These are phyloP conservation scores for Psettodes erumei DNA, from an alignment of 2,113 vertebrate genomes.

Conservation along the genomic window DNA sequence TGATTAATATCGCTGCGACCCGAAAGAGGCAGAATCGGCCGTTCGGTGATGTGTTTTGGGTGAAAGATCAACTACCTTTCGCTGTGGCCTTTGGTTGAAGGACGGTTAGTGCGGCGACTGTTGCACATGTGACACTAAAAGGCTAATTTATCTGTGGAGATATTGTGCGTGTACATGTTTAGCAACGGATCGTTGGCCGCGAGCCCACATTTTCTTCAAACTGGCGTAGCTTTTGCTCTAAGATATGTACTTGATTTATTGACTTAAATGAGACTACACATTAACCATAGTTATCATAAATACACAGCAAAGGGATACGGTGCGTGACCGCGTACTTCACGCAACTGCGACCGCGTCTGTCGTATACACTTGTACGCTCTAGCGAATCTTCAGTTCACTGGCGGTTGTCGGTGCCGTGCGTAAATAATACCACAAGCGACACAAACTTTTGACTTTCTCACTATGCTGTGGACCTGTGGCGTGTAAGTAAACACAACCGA, in stretches of 20 bases:
- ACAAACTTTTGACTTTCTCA: not conserved
- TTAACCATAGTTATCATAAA: not conserved
- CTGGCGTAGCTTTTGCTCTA: not conserved
- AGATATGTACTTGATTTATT: not conserved
- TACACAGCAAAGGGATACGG: not conserved
- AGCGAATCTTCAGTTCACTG: slow-evolving; percentile 1
- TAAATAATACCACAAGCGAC: slow-evolving; percentile 4
- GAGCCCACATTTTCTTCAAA: too few relatives aligned
- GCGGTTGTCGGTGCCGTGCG: not conserved
- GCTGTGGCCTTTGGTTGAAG: not conserved
- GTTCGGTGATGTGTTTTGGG: not conserved
- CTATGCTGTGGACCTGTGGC: not conserved
- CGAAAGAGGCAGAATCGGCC: not conserved
- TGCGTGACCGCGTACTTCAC: not conserved
- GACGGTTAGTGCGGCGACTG: not conserved
- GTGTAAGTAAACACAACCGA: slow-evolving; percentile 9
- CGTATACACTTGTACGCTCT: not conserved
- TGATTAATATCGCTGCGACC: not conserved
- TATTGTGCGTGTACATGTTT: too few relatives aligned
- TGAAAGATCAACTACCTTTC: not conserved
- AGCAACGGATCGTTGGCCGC: not conserved
- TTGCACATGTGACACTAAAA: not conserved
- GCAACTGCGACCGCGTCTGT: not conserved
- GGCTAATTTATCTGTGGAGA: not conserved
- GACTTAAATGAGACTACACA: not conserved